phyloP scores from a whole-genome alignment of 2,113 vertebrate genomes.

The Phylloscopus trochiloides region DNA sequence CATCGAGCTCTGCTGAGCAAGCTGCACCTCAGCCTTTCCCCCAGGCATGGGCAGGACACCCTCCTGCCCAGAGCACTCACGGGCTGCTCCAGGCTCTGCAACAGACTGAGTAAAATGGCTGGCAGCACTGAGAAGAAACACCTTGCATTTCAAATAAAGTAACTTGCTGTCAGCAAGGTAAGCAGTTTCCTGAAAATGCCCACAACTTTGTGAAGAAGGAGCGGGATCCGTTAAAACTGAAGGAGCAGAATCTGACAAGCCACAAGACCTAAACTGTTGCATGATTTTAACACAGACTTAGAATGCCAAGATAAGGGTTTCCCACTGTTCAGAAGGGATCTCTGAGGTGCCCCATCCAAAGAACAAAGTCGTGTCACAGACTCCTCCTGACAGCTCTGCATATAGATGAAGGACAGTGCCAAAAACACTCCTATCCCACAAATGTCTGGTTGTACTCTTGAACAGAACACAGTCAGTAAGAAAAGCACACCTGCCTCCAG shows the following conservation, averaged over 20 bases:
- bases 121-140: neutral
- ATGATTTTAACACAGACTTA: neutral
- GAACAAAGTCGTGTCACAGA: neutral
- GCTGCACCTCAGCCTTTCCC: neutral
- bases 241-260: neutral
- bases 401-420: neutral
- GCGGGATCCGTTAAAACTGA: neutral
- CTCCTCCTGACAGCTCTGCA: neutral
- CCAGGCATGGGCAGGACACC: neutral
- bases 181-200: neutral
- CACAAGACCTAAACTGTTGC: neutral
- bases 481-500: neutral
- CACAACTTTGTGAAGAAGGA: neutral
- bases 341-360: neutral
- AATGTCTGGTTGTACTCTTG: neutral
- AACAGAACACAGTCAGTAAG: neutral
- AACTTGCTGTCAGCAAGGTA: neutral
- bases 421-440: neutral
- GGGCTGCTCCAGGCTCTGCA: neutral
- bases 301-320: neutral
- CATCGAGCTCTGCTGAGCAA: neutral
- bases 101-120: neutral
- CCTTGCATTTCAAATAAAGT: neutral
- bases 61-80: neutral
- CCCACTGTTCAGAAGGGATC: neutral